Evolutionary conservation across 1,140 invertebrate genomes (phyloP).

Genomic region (Chironomus tepperi): DNA sequence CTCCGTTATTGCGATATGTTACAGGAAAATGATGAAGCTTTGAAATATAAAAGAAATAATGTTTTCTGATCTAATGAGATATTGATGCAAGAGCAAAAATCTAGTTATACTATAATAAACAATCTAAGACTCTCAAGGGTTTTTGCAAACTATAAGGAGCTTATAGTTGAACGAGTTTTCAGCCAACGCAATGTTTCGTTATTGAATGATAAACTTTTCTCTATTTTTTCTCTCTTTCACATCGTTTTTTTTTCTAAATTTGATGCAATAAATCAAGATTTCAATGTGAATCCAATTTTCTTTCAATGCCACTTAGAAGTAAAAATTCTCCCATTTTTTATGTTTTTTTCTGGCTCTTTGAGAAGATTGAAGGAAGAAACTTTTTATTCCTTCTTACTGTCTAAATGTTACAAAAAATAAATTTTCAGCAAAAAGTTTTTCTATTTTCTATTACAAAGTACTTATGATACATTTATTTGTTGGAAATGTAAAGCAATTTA

Average conservation of each 20-base stretch:
- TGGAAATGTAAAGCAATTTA: neutral
- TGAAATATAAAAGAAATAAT: too few relatives aligned
- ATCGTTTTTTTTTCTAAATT: neutral
- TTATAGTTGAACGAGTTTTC: neutral
- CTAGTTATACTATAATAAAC: too few relatives aligned
- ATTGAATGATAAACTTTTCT: neutral
- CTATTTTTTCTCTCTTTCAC: neutral
- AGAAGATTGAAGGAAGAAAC: too few relatives aligned
- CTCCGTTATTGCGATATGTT: too few relatives aligned
- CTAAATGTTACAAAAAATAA: too few relatives aligned
- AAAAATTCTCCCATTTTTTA: neutral
- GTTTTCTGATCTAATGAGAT: too few relatives aligned
- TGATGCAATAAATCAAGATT: conserved; percentile 22
- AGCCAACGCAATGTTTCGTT: neutral
- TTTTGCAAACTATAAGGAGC: neutral
- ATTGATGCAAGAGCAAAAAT: too few relatives aligned
- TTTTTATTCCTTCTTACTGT: too few relatives aligned
- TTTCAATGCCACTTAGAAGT: neutral
- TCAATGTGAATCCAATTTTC: conserved; percentile 2
- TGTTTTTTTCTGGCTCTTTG: neutral
- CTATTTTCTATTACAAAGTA: conserved; percentile 8
- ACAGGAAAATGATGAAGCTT: too few relatives aligned
- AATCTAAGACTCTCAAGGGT: too few relatives aligned
- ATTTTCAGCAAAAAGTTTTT: too few relatives aligned
- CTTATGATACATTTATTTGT: neutral